Conservation (phyloP, 2,113 vertebrate genomes). For the Acrocephalus arundinaceus region DNA sequence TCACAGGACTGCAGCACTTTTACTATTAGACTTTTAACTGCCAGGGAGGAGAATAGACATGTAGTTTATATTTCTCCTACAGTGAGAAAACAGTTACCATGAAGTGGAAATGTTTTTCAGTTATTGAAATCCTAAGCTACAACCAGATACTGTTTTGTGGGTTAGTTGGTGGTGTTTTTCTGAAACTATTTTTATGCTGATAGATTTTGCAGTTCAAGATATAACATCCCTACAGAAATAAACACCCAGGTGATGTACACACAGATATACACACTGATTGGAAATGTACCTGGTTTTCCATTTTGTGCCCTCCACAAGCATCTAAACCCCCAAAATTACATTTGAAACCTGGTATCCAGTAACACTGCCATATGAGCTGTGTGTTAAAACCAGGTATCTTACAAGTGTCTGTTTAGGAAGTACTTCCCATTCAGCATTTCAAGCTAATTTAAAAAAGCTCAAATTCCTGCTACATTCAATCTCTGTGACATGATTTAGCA, state of each 20-base stretch:
- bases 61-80: background rate
- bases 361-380: background rate
- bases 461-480: background rate
- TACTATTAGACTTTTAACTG: background rate
- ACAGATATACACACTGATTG: background rate
- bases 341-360: background rate
- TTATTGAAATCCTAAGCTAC: background rate
- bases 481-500: background rate
- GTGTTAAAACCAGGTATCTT: background rate
- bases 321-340: background rate
- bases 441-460: background rate
- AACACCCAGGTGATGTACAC: background rate
- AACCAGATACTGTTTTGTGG: background rate
- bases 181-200: background rate
- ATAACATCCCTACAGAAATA: background rate
- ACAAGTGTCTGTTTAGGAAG: background rate
- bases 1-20: background rate
- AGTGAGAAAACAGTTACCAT: background rate
- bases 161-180: accelerated
- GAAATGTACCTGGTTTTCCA: background rate
- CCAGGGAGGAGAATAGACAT: background rate
- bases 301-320: background rate
- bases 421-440: background rate
- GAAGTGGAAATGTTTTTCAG: background rate
- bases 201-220: background rate